These are phyloP conservation scores for Torymus tubicola DNA, from an alignment of 2,888 invertebrate genomes.

Conservation along the genomic window DNA sequence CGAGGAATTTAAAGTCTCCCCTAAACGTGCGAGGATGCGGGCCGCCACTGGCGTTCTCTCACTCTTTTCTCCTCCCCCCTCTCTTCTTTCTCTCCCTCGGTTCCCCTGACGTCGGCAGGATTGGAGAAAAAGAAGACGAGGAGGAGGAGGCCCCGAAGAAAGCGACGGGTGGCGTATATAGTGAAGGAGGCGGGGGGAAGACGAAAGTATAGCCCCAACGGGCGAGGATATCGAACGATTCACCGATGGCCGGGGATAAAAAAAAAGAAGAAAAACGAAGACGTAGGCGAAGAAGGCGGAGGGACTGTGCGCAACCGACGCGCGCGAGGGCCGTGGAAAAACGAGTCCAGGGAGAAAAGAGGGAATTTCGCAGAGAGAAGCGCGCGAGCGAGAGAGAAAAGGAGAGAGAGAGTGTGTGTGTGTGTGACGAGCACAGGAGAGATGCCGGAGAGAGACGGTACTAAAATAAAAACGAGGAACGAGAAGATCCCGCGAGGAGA, in stretches of 20 bases:
- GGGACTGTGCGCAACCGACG: too few species aligned
- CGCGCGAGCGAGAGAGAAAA: constrained; percentile 55
- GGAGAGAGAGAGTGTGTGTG: constrained; percentile 32
- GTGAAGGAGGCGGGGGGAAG: constrained; percentile 28
- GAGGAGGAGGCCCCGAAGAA: constrained; percentile 34
- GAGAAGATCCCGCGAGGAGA: constrained; percentile 70
- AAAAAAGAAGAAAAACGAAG: constrained; percentile 56
- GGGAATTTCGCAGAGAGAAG: constrained; percentile 42
- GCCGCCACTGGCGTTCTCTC: constrained; percentile 17
- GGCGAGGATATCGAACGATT: constrained; percentile 55
- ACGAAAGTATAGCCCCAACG: constrained; percentile 27
- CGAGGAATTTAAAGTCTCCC: constrained; percentile 59
- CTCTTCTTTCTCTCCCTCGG: constrained; percentile 11
- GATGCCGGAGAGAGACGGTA: constrained; percentile 62
- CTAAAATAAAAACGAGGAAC: constrained; percentile 69
- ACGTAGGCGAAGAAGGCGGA: constrained; percentile 8
- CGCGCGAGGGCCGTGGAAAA: constrained; percentile 47
- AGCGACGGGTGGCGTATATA: neutral
- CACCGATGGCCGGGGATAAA: constrained; percentile 57
- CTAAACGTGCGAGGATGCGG: constrained; percentile 32
- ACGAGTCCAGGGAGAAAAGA: constrained; percentile 50
- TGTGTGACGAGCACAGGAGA: constrained; percentile 44
- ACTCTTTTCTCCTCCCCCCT: constrained; percentile 22
- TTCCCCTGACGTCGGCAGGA: constrained; percentile 44
- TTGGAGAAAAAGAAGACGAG: constrained; percentile 57